Conservation (phyloP, 2,113 vertebrate species). For the Protomyctophum bolini region DNA sequence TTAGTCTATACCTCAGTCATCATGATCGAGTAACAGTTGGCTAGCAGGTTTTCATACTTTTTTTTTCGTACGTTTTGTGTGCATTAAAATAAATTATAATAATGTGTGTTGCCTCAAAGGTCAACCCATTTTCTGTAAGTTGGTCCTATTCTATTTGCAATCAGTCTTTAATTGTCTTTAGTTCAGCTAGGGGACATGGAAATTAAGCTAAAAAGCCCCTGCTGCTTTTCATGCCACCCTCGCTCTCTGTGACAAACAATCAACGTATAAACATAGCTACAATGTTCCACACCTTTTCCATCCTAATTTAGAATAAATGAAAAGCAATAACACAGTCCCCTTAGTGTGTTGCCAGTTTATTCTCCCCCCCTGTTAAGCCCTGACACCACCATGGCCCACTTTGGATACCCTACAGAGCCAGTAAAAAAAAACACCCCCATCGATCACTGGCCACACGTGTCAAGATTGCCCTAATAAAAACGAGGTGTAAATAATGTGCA, state of each 20-base stretch:
- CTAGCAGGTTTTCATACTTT: slow-evolving; percentile 28
- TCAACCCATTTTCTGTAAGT: slow-evolving; percentile 52
- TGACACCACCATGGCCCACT: slow-evolving; percentile 53
- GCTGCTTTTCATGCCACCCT: slow-evolving; percentile 8
- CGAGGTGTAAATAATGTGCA: slow-evolving; percentile 71
- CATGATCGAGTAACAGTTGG: slow-evolving; percentile 25
- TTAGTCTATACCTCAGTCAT: slow-evolving; percentile 6
- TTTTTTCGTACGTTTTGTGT: no score
- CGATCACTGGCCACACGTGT: slow-evolving; percentile 67
- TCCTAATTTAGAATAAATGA: slow-evolving; percentile 13
- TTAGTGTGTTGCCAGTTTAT: slow-evolving; percentile 30
- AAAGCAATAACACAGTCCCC: slow-evolving; percentile 41
- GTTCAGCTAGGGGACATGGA: slow-evolving; percentile 21
- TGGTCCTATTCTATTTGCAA: slow-evolving; percentile 34
- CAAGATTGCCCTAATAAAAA: slow-evolving; percentile 72
- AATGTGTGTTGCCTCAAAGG: slow-evolving; percentile 48
- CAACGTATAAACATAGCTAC: slow-evolving; percentile 7
- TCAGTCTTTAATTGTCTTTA: slow-evolving; percentile 18
- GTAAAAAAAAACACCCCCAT: slow-evolving; percentile 54
- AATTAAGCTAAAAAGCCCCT: slow-evolving; percentile 17
- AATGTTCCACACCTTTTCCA: slow-evolving; percentile 18
- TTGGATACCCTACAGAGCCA: slow-evolving; percentile 46
- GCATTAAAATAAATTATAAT: slow-evolving; percentile 61
- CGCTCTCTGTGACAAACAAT: slow-evolving; percentile 26
- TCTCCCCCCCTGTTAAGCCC: neutral